phyloP scores from a whole-genome alignment of 1,140 invertebrate species.

The Drosophila hydei region DNA sequence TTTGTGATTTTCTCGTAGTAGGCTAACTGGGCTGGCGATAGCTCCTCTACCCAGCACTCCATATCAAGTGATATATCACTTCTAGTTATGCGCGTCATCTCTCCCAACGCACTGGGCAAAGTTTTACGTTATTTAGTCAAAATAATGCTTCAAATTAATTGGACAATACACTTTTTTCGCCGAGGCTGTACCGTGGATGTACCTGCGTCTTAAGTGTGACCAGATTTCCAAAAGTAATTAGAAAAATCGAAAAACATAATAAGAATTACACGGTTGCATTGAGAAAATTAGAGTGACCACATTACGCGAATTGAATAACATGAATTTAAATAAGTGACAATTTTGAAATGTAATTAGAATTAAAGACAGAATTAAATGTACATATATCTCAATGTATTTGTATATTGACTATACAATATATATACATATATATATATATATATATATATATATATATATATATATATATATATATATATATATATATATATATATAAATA shows the following conservation, averaged over 20 bases:
- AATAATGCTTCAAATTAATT: slow-evolving; percentile 9
- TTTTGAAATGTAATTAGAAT: too few species aligned
- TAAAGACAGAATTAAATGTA: too few species aligned
- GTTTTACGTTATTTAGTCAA: slow-evolving; percentile 13
- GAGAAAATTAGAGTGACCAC: not conserved
- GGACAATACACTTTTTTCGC: slow-evolving; percentile 42
- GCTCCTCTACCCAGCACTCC: slow-evolving; percentile 88
- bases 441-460: too few species aligned
- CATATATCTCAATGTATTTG: too few species aligned
- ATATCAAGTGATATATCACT: slow-evolving; percentile 85
- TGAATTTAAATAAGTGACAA: not conserved
- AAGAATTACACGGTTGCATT: not conserved
- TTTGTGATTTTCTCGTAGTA: slow-evolving; percentile 86
- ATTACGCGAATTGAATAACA: not conserved
- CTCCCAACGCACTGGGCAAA: slow-evolving; percentile 46
- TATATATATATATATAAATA: too few species aligned
- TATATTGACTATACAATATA: too few species aligned
- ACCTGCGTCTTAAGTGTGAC: slow-evolving; percentile 48
- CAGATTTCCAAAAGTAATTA: not conserved
- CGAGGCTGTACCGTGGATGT: slow-evolving; percentile 57
- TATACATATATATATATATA: too few species aligned
- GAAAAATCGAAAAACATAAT: not conserved
- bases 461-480: too few species aligned
- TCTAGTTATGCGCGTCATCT: slow-evolving; percentile 76
- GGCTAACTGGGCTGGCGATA: slow-evolving; percentile 86